Conservation (phyloP, 2,888 invertebrate genomes). For the Leptopilina myrica region DNA sequence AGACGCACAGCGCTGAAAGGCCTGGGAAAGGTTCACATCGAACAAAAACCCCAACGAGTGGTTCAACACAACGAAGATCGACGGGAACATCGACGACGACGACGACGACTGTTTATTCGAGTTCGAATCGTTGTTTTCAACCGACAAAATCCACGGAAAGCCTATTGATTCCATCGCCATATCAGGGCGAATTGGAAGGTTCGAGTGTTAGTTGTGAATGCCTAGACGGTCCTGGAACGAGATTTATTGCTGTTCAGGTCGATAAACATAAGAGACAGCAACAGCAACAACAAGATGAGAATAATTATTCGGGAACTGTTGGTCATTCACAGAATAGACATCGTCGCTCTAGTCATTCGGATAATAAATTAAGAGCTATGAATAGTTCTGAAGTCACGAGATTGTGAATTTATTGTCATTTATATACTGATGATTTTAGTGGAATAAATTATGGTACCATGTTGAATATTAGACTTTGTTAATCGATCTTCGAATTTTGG, state of each 20-base stretch:
- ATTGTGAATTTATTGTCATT: constrained; percentile 60
- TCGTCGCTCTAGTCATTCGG: constrained; percentile 73
- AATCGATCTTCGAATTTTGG: background rate
- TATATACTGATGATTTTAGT: constrained; percentile 50
- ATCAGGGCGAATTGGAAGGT: constrained; percentile 82
- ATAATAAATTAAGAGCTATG: constrained; percentile 67
- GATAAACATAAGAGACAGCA: constrained; percentile 68
- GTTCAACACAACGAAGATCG: constrained; percentile 77
- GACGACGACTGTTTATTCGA: constrained; percentile 74
- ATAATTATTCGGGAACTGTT: constrained; percentile 54
- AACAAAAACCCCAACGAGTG: constrained; percentile 78
- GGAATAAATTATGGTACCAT: constrained; percentile 43
- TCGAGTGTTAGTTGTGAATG: constrained; percentile 85
- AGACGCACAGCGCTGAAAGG: constrained; percentile 75
- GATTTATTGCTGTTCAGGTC: constrained; percentile 64
- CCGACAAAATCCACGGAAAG: constrained; percentile 90
- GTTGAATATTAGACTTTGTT: constrained; percentile 8
- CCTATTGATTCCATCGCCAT: constrained; percentile 83
- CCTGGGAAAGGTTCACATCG: constrained; percentile 78
- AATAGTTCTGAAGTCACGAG: constrained; percentile 70
- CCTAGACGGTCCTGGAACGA: constrained; percentile 75
- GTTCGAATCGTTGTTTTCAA: constrained; percentile 79
- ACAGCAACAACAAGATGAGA: constrained; percentile 58
- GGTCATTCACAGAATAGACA: constrained; percentile 66
- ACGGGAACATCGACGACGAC: constrained; percentile 77